Conservation (phyloP, 1,140 invertebrate species). For the Neomicropteryx cornuta region DNA sequence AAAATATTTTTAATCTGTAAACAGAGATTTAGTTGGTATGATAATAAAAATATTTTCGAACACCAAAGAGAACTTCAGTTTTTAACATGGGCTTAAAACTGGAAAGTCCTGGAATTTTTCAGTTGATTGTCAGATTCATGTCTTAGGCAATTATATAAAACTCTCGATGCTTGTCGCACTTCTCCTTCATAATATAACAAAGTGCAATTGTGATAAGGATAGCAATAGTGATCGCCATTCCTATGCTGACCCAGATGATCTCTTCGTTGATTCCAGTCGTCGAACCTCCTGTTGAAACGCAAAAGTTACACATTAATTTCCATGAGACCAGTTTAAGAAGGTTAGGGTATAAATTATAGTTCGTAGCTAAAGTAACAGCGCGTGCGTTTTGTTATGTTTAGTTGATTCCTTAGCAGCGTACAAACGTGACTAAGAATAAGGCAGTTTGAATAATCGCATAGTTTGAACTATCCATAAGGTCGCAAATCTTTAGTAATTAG, state of each 20-base stretch:
- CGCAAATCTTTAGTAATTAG: too few relatives aligned
- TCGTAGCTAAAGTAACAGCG: neutral
- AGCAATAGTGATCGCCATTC: slow-evolving; percentile 72
- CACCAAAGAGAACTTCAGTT: too few relatives aligned
- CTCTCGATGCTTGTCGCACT: slow-evolving; percentile 61
- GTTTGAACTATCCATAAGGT: too few relatives aligned
- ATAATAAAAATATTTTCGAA: too few relatives aligned
- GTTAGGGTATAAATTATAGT: neutral
- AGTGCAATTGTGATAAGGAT: slow-evolving; percentile 68
- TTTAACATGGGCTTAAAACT: too few relatives aligned
- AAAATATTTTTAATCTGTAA: too few relatives aligned
- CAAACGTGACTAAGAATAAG: neutral
- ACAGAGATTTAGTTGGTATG: too few relatives aligned
- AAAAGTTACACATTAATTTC: slow-evolving; percentile 2
- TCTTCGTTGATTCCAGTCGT: slow-evolving; percentile 74
- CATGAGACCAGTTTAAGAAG: neutral
- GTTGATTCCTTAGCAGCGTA: neutral
- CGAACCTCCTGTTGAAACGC: slow-evolving; percentile 48
- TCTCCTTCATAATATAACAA: slow-evolving; percentile 68
- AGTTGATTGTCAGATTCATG: too few relatives aligned
- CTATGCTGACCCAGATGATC: slow-evolving; percentile 77
- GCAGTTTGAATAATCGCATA: neutral
- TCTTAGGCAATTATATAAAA: too few relatives aligned
- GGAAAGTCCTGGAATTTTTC: too few relatives aligned
- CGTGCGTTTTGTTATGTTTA: neutral